Evolutionary conservation across 2,797 vertebrate genomes (phyloP).

Genomic region (Picus viridis): DNA sequence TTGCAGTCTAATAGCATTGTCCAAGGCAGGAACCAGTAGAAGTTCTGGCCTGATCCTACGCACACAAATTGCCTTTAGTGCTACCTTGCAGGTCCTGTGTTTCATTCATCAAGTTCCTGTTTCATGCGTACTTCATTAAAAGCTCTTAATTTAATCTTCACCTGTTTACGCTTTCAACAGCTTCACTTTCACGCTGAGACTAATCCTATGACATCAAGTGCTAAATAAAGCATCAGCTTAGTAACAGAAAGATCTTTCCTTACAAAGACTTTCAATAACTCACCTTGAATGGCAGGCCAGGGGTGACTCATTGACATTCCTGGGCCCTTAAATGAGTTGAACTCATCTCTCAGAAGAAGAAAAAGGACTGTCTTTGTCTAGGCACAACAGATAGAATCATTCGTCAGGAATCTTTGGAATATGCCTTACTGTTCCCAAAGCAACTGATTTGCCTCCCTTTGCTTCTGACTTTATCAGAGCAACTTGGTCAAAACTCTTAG

Average conservation of each 20-base stretch:
- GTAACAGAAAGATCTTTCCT: conserved; percentile 36
- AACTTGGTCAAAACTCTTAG: conserved; percentile 49
- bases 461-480: conserved; percentile 51
- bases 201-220: conserved; percentile 17
- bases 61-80: background rate
- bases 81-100: background rate
- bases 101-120: conserved; percentile 21
- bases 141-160: conserved; percentile 57
- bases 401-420: conserved; percentile 53
- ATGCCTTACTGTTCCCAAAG: conserved; percentile 49
- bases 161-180: conserved; percentile 37
- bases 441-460: conserved; percentile 27
- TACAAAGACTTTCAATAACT: conserved; percentile 28
- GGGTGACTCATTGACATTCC: conserved; percentile 50
- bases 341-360: conserved; percentile 59
- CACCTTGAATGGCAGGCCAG: conserved; percentile 38
- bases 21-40: background rate
- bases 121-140: conserved; percentile 31
- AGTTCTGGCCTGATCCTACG: background rate
- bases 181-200: background rate
- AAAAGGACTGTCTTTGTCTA: conserved; percentile 52
- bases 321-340: conserved; percentile 40
- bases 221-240: conserved; percentile 32
- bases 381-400: conserved; percentile 52
- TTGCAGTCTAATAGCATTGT: background rate